A percentile compares a stretch with the other conserved stretches of the same genome.
Evolutionary conservation across 1,140 invertebrate species (phyloP).

Genomic region (Calliopsis andreniformis): DNA sequence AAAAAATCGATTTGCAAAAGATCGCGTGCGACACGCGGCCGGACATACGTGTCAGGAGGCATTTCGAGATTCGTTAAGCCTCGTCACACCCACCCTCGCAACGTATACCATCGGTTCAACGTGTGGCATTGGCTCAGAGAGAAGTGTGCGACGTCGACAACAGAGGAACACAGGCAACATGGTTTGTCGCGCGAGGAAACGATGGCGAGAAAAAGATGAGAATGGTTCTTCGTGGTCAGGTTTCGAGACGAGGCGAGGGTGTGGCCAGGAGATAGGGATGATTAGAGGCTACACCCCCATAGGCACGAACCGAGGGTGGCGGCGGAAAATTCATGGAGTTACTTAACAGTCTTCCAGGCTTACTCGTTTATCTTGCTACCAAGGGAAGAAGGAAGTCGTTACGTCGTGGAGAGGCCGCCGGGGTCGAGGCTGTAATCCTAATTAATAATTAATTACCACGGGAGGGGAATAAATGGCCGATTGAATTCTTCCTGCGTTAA

Average conservation of each 20-base stretch:
- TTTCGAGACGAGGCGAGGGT: constrained; percentile 67
- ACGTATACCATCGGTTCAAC: constrained; percentile 42
- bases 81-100: constrained; percentile 50
- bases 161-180: constrained; percentile 17
- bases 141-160: constrained; percentile 20
- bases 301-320: constrained; percentile 67
- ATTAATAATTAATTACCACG: constrained; percentile 68
- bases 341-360: constrained; percentile 70
- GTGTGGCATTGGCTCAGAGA: constrained; percentile 42
- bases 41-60: constrained; percentile 54
- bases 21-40: constrained; percentile 64
- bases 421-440: constrained; percentile 65
- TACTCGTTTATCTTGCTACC: constrained; percentile 72
- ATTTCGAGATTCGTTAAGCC: constrained; percentile 64
- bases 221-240: constrained; percentile 38
- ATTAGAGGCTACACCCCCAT: constrained; percentile 75
- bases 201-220: background rate
- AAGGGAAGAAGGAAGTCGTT: constrained; percentile 62
- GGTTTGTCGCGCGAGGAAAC: background rate
- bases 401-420: constrained; percentile 58
- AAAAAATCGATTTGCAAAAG: constrained; percentile 32
- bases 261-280: constrained; percentile 75
- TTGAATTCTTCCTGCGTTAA: constrained; percentile 64
- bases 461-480: constrained; percentile 61
- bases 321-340: constrained; percentile 80